Evolutionary conservation across 2,888 invertebrate genomes (phyloP), one percentile per base, ranked within the genome.

Genomic region (Scaptomyza parva): DNA sequence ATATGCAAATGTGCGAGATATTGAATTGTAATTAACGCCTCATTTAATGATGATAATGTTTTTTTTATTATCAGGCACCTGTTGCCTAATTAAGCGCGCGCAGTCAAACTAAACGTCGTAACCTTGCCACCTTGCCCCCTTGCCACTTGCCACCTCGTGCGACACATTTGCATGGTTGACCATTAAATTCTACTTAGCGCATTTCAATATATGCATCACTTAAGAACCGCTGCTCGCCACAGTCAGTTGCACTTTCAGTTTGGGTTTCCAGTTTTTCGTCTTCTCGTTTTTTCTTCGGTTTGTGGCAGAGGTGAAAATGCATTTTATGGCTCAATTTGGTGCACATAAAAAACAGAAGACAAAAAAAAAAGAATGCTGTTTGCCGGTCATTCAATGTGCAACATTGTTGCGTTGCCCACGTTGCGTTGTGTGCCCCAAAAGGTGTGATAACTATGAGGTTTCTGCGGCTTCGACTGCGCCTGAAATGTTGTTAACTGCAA

Each of bases 261-360:
- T 48, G 53, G 37, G 43, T 45, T 50, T 64, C 18, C 37, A 43
- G 53, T 33, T 53, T 12, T 22, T 22, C 40, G 41, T 28, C 28
- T 28, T 28, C 9, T 44, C 9, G 0, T 9, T 20, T 18, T 12
- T 20, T 30, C 1, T 54, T 11, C 22, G 2, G 18, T 18, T 18
- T 48, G 41, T 40, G 43, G 17, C 9, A 9, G 74, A 82, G 66
- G 76, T 85, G 85, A 77, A 81, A 82, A 85, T 85, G 79, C 69
- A 69, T 85, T 86, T 86, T 86, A 86, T 85, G 86, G 77, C 85
- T 86, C 81, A 86, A 87, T 86, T 87, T 86, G 78, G 78, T 74
- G 73, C 67, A 70, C 81, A 82, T 83, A 85, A 85, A 87, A 87
- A 55, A 37, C 5, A 1, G 6, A n/a, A n/a, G n/a, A n/a, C n/a